Conservation (phyloP, 2,888 invertebrate species). For the Sminthurinus aureus region DNA sequence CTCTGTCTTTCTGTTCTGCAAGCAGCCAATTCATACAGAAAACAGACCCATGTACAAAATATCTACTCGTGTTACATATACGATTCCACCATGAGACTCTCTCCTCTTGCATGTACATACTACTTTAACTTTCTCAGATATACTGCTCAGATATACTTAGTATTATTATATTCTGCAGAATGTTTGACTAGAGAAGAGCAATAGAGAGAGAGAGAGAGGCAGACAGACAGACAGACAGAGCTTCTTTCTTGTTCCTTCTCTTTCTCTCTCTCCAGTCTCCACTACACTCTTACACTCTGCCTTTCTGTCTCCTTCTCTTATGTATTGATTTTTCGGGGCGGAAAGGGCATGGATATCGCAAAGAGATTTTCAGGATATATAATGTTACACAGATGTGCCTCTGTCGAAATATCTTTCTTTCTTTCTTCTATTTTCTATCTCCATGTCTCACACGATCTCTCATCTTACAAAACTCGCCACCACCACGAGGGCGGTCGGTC, state of each 20-base stretch:
- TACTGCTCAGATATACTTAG: not conserved
- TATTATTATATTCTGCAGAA: slow-evolving; percentile 7
- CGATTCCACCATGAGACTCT: not conserved
- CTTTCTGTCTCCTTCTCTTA: slow-evolving; percentile 11
- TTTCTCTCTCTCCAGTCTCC: slow-evolving; percentile 7
- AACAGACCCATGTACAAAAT: not conserved
- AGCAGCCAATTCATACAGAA: slow-evolving; percentile 8
- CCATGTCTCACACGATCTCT: not conserved
- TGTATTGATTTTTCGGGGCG: slow-evolving; percentile 55
- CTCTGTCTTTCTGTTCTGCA: too few species aligned
- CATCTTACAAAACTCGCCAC: slow-evolving; percentile 2
- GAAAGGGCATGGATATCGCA: slow-evolving; percentile 51
- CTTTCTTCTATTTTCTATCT: not conserved
- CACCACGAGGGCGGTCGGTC: not conserved
- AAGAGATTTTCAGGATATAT: slow-evolving; percentile 53
- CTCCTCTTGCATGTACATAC: slow-evolving; percentile 11
- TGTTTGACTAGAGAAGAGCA: slow-evolving; percentile 8
- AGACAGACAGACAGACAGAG: not conserved
- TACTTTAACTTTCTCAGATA: slow-evolving; percentile 3
- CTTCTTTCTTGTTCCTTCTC: slow-evolving; percentile 17
- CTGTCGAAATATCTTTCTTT: slow-evolving; percentile 37
- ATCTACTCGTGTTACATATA: slow-evolving; percentile 8
- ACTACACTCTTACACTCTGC: not conserved
- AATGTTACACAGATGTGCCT: slow-evolving; percentile 56
- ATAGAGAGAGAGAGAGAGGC: not conserved